These are phyloP conservation scores for Chionodraco myersi DNA, from an alignment of 2,113 vertebrate species.

Conservation along the genomic window DNA sequence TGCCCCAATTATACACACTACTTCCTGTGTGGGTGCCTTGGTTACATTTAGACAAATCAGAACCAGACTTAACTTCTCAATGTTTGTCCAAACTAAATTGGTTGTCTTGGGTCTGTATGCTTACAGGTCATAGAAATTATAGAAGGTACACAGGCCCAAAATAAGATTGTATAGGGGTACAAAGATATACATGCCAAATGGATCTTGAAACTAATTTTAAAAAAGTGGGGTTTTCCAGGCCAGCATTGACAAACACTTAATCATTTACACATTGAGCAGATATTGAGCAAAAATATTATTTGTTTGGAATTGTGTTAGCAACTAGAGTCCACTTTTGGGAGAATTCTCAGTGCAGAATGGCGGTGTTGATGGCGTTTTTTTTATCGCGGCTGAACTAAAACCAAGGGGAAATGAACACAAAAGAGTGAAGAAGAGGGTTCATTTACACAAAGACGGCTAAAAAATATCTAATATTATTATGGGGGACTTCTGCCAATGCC, in stretches of 20 bases:
- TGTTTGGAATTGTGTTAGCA: no score
- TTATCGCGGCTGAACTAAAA: no score
- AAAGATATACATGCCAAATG: not conserved
- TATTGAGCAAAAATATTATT: no score
- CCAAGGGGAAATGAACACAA: no score
- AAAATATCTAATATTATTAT: no score
- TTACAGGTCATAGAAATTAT: not conserved
- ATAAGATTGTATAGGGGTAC: not conserved
- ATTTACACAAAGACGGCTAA: no score
- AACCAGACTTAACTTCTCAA: slow-evolving; percentile 26
- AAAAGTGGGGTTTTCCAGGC: not conserved
- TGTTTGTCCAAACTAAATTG: not conserved
- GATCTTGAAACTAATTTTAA: not conserved
- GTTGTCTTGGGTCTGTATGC: not conserved
- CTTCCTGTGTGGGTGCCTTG: slow-evolving; percentile 54
- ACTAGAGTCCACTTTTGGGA: no score
- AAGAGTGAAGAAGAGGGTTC: no score
- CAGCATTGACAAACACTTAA: not conserved
- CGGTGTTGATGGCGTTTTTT: no score
- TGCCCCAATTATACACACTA: slow-evolving; percentile 48
- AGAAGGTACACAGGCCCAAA: not conserved
- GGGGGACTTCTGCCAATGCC: no score
- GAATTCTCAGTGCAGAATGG: no score
- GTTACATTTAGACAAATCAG: slow-evolving; percentile 30
- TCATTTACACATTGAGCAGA: no score